Evolutionary conservation across 2,113 vertebrate species (phyloP), one percentile per base, ranked within the genome.

Genomic region (Zosterops hypoxanthus): DNA sequence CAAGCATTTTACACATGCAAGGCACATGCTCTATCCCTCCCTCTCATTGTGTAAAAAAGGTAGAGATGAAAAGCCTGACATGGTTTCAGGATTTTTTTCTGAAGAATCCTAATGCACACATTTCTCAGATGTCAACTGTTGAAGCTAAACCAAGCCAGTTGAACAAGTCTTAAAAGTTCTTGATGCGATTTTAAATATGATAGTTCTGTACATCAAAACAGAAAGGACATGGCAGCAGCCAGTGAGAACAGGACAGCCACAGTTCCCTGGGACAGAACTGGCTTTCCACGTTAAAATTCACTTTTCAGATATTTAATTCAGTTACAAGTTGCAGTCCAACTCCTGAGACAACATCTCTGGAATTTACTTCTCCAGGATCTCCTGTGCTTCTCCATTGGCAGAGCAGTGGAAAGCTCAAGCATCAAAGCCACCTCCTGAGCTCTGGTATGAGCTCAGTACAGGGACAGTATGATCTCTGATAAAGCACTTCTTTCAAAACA

Each of bases 161-260:
- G 50, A 94, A 88, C 92, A 70, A 90, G 92, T 83, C 95, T 93
- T 93, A 50, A 65, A 91, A 96, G 90, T 57, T 92, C 71, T 69
- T 65, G 55, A 55, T 55, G 34, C 60, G 57, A 49, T 92, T 88
- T 85, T 55, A 65, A 72, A 73, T 23, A 59, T 39, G 64, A 49
- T 41, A 85, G 75, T 53, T 71, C 82, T 61, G 44, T 46, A 77
- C 85, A 86, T 80, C 53, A 90, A 76, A 94, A 82, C 70, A 85
- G 44, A 88, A 92, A 47, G 59, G 76, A 73, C 16, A 4, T 9
- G 12, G n/a, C 5, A 72, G 55, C 50, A 92, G 66, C 20, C 68
- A 88, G 36, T 2, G 4, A 82, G 72, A 76, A 23, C 0, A 65
- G 46, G 57, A 85, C 57, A 88, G 22, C 23, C 44, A 49, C 22